Evolutionary conservation across 2,888 invertebrate genomes (phyloP).

Genomic region (Chloroclystis v-ata): DNA sequence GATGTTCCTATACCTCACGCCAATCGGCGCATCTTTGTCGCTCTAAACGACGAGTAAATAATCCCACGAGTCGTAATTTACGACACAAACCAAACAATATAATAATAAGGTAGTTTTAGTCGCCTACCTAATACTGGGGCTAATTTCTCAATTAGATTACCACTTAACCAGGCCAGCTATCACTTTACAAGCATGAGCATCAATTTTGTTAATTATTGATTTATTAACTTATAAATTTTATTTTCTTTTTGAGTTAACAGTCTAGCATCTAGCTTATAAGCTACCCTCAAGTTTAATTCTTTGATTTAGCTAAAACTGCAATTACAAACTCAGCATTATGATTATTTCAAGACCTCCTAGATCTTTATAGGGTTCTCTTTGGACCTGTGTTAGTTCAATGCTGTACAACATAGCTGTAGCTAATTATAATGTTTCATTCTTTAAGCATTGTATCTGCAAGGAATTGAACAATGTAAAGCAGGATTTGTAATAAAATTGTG

Average conservation of each 20-base stretch:
- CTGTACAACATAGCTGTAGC: too few relatives aligned
- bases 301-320: too few relatives aligned
- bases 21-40: conserved; percentile 12
- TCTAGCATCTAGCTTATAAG: not conserved
- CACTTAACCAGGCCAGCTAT: not conserved
- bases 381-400: too few relatives aligned
- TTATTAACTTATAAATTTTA: not conserved
- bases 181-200: not conserved
- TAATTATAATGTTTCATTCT: too few relatives aligned
- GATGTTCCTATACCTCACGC: conserved; percentile 7
- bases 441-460: too few relatives aligned
- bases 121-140: too few relatives aligned
- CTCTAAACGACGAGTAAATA: conserved; percentile 21
- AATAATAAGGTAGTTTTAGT: not conserved
- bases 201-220: not conserved
- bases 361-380: too few relatives aligned
- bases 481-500: too few relatives aligned
- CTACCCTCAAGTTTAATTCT: not conserved
- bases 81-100: not conserved
- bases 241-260: not conserved
- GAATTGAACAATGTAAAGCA: too few relatives aligned
- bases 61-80: conserved; percentile 9
- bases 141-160: not conserved
- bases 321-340: too few relatives aligned
- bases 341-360: too few relatives aligned